These are phyloP conservation scores for Gnathonemus echidnorhynchus DNA, from an alignment of 2,113 vertebrate genomes.

Conservation along the genomic window DNA sequence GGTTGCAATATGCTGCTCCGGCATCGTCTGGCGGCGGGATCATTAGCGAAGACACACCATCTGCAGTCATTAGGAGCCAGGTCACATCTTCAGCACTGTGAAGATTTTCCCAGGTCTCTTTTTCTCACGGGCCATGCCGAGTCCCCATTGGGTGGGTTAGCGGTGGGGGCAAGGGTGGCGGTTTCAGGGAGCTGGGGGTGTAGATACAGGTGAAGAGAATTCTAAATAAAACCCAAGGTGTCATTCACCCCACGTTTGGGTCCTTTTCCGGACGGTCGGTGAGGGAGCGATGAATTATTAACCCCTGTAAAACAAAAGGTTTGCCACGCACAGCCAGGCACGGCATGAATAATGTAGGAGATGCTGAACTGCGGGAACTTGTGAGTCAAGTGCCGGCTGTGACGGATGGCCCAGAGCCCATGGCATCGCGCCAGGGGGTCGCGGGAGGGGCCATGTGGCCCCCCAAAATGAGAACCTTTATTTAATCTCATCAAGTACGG, in stretches of 20 bases:
- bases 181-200: not conserved
- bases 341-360: constrained; percentile 65
- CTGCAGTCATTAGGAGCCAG: not conserved
- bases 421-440: constrained; percentile 19
- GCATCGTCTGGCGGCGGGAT: not conserved
- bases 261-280: constrained; percentile 29
- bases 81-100: not conserved
- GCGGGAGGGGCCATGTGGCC: not conserved
- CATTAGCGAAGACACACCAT: not conserved
- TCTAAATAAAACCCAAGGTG: constrained; percentile 13
- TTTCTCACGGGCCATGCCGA: not conserved
- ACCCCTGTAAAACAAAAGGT: constrained; percentile 66
- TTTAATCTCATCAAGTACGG: constrained; percentile 39
- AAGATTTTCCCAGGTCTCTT: not conserved
- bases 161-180: not conserved
- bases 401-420: constrained; percentile 52
- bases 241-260: not conserved
- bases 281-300: constrained; percentile 66
- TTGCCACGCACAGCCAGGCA: constrained; percentile 54
- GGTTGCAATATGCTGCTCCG: not conserved
- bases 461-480: constrained; percentile 26
- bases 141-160: not conserved
- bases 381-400: constrained; percentile 57
- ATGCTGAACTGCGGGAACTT: constrained; percentile 57
- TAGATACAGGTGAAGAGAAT: constrained; percentile 1